Conservation (phyloP, 2,113 vertebrate genomes). For the Sitta europaea region DNA sequence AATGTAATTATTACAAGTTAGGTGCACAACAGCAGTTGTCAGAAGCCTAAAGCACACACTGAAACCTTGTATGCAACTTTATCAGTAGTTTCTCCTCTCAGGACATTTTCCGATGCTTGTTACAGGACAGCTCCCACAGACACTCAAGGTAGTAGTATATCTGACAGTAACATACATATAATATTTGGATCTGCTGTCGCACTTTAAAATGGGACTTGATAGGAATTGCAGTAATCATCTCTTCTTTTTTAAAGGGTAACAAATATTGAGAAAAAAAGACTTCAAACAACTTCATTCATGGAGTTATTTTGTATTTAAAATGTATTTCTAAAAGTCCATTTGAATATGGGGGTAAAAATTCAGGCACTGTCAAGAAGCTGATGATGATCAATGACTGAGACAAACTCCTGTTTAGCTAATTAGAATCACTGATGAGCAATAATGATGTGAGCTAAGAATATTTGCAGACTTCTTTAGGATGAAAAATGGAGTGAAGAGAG, state of each 20-base stretch:
- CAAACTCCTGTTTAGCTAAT: constrained; percentile 84
- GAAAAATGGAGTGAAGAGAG: constrained; percentile 83
- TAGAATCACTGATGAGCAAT: constrained; percentile 85
- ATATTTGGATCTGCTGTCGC: neutral
- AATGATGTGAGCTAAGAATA: constrained; percentile 82
- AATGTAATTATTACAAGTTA: neutral
- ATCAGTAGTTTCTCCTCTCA: constrained; percentile 37
- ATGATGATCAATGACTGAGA: constrained; percentile 85
- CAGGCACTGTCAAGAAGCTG: constrained; percentile 77
- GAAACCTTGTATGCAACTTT: constrained; percentile 12
- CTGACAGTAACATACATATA: neutral
- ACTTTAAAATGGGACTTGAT: neutral
- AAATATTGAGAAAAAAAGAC: neutral
- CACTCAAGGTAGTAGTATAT: neutral
- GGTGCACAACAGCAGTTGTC: neutral
- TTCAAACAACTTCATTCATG: constrained; percentile 16
- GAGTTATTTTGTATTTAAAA: constrained; percentile 21
- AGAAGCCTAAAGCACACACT: neutral
- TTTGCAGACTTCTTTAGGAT: constrained; percentile 83
- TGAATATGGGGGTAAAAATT: neutral
- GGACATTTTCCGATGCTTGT: neutral
- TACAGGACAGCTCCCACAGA: neutral
- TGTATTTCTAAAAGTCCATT: neutral
- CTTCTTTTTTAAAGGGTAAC: neutral
- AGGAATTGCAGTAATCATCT: neutral